Conservation (phyloP, 2,888 invertebrate species). For the Cheilosia vulpina region DNA sequence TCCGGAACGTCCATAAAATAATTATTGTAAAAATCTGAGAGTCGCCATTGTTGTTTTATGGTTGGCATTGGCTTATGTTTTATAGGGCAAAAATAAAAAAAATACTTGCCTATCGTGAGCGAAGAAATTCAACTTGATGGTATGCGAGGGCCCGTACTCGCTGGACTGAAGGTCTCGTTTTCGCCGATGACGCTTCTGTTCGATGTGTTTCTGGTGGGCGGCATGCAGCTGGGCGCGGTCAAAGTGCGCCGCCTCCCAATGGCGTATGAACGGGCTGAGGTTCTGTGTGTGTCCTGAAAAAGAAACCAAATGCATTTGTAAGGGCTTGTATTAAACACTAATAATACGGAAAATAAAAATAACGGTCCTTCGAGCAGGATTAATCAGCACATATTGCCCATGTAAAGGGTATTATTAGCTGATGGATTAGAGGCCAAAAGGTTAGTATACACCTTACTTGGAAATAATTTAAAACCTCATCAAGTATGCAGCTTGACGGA, state of each 20-base stretch:
- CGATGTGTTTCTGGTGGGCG: constrained; percentile 82
- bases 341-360: background rate
- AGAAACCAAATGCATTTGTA: constrained; percentile 48
- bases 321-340: background rate
- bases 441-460: background rate
- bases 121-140: constrained; percentile 82
- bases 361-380: background rate
- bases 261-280: constrained; percentile 90
- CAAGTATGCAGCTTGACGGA: constrained; percentile 12
- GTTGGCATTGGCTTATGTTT: constrained; percentile 1
- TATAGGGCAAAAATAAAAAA: background rate
- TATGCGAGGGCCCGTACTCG: constrained; percentile 81
- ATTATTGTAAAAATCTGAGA: background rate
- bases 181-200: constrained; percentile 81
- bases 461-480: constrained; percentile 7
- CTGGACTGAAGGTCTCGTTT: constrained; percentile 81
- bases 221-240: constrained; percentile 84
- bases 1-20: background rate
- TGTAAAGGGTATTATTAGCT: background rate
- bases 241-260: constrained; percentile 92
- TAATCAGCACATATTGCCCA: background rate
- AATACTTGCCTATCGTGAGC: constrained; percentile 83
- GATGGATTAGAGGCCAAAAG: background rate
- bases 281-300: constrained; percentile 85
- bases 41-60: constrained; percentile 1